These are phyloP conservation scores for Perithous albicinctus DNA, from an alignment of 2,888 invertebrate species.

Conservation along the genomic window DNA sequence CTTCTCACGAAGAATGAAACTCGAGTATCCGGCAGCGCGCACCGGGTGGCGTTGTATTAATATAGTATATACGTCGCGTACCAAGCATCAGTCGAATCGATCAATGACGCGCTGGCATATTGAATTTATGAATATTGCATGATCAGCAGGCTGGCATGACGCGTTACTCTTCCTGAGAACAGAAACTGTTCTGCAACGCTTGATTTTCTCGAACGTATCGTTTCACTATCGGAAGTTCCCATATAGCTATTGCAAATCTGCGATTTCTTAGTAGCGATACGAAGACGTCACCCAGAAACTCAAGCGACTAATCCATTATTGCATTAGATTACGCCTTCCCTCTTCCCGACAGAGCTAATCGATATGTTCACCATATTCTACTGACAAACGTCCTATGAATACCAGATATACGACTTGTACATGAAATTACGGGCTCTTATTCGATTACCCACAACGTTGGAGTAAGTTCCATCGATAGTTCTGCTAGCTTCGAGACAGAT, in stretches of 20 bases:
- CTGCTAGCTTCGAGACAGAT: neutral
- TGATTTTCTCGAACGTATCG: constrained; percentile 27
- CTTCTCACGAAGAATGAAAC: neutral
- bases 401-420: neutral
- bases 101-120: constrained; percentile 76
- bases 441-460: neutral
- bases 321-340: neutral
- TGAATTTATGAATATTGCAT: constrained; percentile 78
- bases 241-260: neutral
- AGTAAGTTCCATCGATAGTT: neutral
- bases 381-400: constrained; percentile 6
- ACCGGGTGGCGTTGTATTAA: constrained; percentile 52
- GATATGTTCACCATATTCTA: neutral
- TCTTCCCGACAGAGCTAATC: constrained; percentile 20
- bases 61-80: constrained; percentile 20
- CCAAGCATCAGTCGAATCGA: constrained; percentile 69
- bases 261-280: neutral
- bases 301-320: constrained; percentile 25
- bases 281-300: constrained; percentile 26
- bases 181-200: constrained; percentile 27
- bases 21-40: neutral
- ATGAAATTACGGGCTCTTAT: neutral
- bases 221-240: neutral
- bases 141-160: constrained; percentile 57
- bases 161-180: constrained; percentile 13